phyloP scores from a whole-genome alignment of 1,140 invertebrate species.

The Ceratina calcarata region DNA sequence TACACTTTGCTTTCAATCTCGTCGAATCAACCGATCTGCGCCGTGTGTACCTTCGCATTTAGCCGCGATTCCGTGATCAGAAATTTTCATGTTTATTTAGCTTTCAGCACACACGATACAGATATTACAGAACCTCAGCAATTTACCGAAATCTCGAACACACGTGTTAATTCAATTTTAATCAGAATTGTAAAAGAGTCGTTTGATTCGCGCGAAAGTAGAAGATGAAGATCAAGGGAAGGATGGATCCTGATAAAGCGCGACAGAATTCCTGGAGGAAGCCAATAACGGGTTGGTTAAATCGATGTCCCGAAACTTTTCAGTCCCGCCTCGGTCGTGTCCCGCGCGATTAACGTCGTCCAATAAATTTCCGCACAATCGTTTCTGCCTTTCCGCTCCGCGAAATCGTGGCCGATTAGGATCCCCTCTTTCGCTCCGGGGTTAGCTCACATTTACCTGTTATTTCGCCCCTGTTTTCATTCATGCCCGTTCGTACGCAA shows the following conservation, averaged over 20 bases:
- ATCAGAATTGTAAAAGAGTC: no score
- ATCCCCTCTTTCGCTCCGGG: not conserved
- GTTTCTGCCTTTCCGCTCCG: slow-evolving; percentile 45
- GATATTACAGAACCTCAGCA: no score
- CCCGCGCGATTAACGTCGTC: slow-evolving; percentile 47
- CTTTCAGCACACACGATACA: no score
- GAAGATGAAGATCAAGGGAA: slow-evolving; percentile 2
- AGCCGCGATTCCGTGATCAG: no score
- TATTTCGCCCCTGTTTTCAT: not conserved
- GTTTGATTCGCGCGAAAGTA: no score
- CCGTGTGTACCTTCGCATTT: no score
- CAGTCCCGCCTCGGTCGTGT: slow-evolving; percentile 51
- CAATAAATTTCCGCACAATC: slow-evolving; percentile 61
- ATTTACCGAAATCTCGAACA: no score
- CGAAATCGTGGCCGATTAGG: slow-evolving; percentile 45
- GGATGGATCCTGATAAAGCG: not conserved
- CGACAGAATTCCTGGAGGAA: not conserved
- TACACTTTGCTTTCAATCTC: no score
- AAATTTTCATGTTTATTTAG: no score
- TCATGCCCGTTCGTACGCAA: slow-evolving; percentile 31
- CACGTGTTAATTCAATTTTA: no score
- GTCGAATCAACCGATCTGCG: no score
- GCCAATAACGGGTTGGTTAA: slow-evolving; percentile 19
- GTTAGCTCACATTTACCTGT: slow-evolving; percentile 8
- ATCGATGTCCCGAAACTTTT: slow-evolving; percentile 47